Base-by-base conservation (phyloP, 1,140 invertebrate species). In the Phocides pigmalion region DNA sequence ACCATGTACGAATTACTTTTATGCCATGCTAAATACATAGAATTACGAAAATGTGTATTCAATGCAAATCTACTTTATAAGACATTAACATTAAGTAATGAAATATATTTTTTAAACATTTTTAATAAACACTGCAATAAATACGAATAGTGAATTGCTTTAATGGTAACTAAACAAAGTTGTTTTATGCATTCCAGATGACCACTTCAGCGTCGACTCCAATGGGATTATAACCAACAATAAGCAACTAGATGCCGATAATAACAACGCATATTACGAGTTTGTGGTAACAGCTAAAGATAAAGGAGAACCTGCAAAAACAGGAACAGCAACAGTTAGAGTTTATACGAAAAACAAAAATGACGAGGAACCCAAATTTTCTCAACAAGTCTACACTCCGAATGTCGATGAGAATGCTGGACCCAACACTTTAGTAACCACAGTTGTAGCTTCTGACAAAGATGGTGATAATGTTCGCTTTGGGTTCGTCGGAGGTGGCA, bases 291-390 rank as follows among this genome's bases (percentile, higher is more conserved):
- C 97, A 9, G 97, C 97, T 4, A 97, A 96, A 82, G 97, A 98
- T 81, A 98, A 97, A 91, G 97, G 98, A 11, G 97, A 98, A 87
- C 97, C 97, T 0, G 94, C 97, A 0, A 97, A 98, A 82, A 98
- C 96, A 1, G 97, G 97, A 16, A 97, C 96, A 0, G 97, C 97
- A 0, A 98, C 97, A 0, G 97, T 98, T 5, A 93, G 98, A 53
- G 95, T 98, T 64, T 98, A 98, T 82, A 98, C 98, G 2, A 98
- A 98, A 81, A 98, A 98, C 80, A 98, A 98, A 91, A 98, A 98
- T 87, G 98, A 98, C 79, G 98, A 98, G 92, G 97, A 98, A 84
- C 98, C 98, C 0, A 98, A 98, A 88, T 98, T 98, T 87, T 98
- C 97, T 0, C 98, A 98, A 73, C 97, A 98, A 92, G 98, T 98